These are phyloP conservation scores for Cephus sareptanus DNA, from an alignment of 2,888 invertebrate genomes.

Conservation along the genomic window DNA sequence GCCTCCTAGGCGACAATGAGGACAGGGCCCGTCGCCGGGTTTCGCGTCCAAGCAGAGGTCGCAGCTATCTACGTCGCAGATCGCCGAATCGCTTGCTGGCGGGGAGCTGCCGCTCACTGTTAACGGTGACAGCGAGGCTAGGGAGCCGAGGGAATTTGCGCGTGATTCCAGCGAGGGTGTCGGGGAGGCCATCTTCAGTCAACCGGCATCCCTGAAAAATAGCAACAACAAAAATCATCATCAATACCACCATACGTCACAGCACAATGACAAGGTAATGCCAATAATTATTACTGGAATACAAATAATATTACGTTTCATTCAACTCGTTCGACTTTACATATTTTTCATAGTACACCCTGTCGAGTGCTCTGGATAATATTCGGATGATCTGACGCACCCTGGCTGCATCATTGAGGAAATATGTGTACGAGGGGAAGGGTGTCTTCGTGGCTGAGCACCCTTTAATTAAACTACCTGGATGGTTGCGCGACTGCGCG, in stretches of 20 bases:
- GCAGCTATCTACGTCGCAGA: conserved; percentile 73
- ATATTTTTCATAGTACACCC: not conserved
- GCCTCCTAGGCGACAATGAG: conserved; percentile 68
- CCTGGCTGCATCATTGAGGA: not conserved
- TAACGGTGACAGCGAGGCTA: conserved; percentile 77
- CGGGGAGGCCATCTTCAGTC: conserved; percentile 92
- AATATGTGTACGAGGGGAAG: not conserved
- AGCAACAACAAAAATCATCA: conserved; percentile 44
- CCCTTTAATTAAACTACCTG: conserved; percentile 53
- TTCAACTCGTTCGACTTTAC: not conserved
- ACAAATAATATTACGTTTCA: not conserved
- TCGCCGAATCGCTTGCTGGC: conserved; percentile 85
- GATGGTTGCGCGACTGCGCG: conserved; percentile 14
- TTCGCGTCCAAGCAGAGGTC: conserved; percentile 62
- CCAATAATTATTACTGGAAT: not conserved
- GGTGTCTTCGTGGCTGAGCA: conserved; percentile 1
- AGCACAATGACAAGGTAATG: not conserved
- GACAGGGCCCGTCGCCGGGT: conserved; percentile 59
- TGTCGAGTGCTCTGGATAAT: not conserved
- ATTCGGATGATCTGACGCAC: not conserved
- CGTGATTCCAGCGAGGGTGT: conserved; percentile 94
- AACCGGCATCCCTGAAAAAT: conserved; percentile 85
- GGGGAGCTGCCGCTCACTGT: conserved; percentile 90
- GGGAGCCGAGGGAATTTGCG: conserved; percentile 91
- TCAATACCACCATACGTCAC: not conserved